Evolutionary conservation across 2,888 invertebrate genomes (phyloP).

Genomic region (Perdita meconis): DNA sequence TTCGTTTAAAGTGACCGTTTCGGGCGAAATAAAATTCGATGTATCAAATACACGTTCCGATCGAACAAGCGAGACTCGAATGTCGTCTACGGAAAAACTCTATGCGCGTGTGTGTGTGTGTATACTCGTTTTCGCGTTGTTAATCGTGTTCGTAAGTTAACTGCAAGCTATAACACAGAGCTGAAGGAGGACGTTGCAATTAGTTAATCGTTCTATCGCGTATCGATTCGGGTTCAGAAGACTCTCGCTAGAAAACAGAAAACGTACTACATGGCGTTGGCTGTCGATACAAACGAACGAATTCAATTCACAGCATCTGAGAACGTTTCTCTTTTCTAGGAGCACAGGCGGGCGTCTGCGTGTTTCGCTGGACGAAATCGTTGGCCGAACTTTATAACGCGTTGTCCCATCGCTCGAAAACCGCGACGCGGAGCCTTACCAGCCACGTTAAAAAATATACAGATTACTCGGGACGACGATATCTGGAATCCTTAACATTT

Average conservation of each 20-base stretch:
- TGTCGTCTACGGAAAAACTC: conserved; percentile 43
- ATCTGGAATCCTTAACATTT: conserved; percentile 35
- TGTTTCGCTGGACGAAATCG: conserved; percentile 43
- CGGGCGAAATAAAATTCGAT: conserved; percentile 58
- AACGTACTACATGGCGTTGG: conserved; percentile 11
- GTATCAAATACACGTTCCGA: conserved; percentile 47
- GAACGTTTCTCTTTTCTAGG: conserved; percentile 25
- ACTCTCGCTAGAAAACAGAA: conserved; percentile 32
- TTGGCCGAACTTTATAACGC: conserved; percentile 25
- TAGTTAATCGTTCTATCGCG: conserved; percentile 23
- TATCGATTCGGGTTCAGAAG: conserved; percentile 19
- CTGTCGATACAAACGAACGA: conserved; percentile 12
- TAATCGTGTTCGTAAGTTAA: conserved; percentile 30
- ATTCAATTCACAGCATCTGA: conserved; percentile 27
- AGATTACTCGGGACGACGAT: conserved; percentile 43
- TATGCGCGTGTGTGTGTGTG: conserved; percentile 12
- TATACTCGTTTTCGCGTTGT: conserved; percentile 20
- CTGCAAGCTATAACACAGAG: conserved; percentile 43
- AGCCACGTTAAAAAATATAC: conserved; percentile 63
- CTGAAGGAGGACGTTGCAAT: conserved; percentile 26
- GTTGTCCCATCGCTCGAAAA: conserved; percentile 26
- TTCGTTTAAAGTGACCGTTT: conserved; percentile 25
- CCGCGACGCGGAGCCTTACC: conserved; percentile 33
- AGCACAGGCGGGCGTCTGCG: conserved; percentile 21
- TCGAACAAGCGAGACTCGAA: conserved; percentile 27